Evolutionary conservation across 2,797 vertebrate species (phyloP).

Genomic region (Sebastes variabilis): DNA sequence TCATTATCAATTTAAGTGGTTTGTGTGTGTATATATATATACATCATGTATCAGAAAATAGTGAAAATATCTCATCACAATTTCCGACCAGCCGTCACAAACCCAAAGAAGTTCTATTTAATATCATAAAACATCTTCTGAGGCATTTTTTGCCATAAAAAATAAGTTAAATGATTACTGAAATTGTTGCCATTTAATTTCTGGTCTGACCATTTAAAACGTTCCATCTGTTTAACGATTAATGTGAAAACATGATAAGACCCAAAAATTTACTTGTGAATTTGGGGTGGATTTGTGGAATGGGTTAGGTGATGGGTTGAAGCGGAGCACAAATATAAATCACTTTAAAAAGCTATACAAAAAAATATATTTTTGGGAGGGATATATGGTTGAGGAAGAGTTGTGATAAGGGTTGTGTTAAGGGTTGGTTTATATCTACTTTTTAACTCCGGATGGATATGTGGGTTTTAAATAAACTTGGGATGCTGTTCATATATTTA

Average conservation of each 20-base stretch:
- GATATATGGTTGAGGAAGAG: too few species aligned
- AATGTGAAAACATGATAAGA: neutral
- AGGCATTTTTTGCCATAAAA: neutral
- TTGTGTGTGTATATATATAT: neutral
- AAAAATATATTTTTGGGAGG: too few species aligned
- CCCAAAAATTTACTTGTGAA: neutral
- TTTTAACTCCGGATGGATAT: too few species aligned
- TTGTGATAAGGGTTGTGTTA: too few species aligned
- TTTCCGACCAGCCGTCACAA: neutral
- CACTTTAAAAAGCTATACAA: too few species aligned
- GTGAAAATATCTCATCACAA: neutral
- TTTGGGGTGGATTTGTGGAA: too few species aligned
- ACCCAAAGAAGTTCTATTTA: neutral
- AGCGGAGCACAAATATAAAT: too few species aligned
- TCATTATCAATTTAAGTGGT: neutral
- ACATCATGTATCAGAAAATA: neutral
- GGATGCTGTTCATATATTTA: too few species aligned
- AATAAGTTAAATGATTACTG: neutral
- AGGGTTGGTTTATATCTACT: too few species aligned
- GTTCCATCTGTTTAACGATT: neutral
- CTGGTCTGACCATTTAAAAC: neutral
- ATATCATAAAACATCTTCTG: neutral
- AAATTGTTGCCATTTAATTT: neutral
- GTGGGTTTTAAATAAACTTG: too few species aligned
- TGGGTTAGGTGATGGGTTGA: too few species aligned